Evolutionary conservation across 30 jellyfish, hydroid and myxozoan species (phyloP).

Genomic region (Euphysa ruthae): DNA sequence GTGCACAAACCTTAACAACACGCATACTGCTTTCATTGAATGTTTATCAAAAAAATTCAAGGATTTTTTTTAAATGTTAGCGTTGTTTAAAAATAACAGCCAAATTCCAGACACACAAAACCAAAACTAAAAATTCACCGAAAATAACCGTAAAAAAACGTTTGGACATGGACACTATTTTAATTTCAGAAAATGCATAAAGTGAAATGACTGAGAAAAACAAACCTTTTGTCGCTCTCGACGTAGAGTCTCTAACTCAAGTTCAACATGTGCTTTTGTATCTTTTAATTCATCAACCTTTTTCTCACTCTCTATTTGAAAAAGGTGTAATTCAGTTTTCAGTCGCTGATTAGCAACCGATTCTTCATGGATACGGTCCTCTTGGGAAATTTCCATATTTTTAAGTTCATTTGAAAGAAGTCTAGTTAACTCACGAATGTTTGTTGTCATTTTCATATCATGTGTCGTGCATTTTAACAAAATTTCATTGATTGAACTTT

Average conservation of each 20-base stretch:
- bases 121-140: too few relatives aligned
- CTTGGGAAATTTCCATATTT: conserved; percentile 64
- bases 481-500: conserved; percentile 56
- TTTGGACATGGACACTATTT: too few relatives aligned
- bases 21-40: too few relatives aligned
- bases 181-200: too few relatives aligned
- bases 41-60: too few relatives aligned
- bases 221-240: conserved; percentile 95
- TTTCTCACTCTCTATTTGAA: conserved; percentile 75
- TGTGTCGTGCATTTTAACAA: conserved; percentile 62
- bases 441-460: conserved; percentile 62
- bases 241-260: conserved; percentile 86
- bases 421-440: conserved; percentile 61
- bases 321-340: conserved; percentile 77
- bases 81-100: too few relatives aligned
- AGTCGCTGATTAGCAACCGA: conserved; percentile 69
- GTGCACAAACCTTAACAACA: too few relatives aligned
- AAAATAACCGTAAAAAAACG: too few relatives aligned
- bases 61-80: too few relatives aligned
- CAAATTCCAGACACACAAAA: too few relatives aligned
- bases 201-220: too few relatives aligned
- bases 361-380: conserved; percentile 68
- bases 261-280: conserved; percentile 84
- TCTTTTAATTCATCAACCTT: conserved; percentile 68
- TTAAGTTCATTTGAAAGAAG: conserved; percentile 67